Evolutionary conservation across 1,140 invertebrate species (phyloP).

Genomic region (Goniozus legneri): DNA sequence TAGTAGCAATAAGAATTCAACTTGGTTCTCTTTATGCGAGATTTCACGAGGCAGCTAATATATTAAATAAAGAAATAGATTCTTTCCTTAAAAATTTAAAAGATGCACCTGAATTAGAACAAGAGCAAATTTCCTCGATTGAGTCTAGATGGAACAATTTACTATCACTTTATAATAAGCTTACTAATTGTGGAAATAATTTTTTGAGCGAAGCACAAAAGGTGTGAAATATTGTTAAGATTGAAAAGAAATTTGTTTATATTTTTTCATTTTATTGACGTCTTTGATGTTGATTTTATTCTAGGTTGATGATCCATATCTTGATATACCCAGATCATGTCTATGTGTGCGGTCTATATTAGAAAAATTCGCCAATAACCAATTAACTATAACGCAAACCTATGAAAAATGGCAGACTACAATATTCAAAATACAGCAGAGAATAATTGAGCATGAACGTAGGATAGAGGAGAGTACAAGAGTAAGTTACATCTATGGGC

Average conservation of each 20-base stretch:
- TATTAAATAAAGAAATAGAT: conserved; percentile 66
- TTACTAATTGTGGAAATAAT: conserved; percentile 62
- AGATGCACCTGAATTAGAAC: conserved; percentile 46
- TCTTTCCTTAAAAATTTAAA: conserved; percentile 60
- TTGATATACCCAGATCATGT: conserved; percentile 68
- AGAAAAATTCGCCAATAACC: conserved; percentile 66
- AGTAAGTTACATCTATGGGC: conserved; percentile 51
- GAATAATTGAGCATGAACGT: conserved; percentile 64
- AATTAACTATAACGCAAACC: conserved; percentile 63
- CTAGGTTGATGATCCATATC: conserved; percentile 71
- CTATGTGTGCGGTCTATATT: conserved; percentile 68
- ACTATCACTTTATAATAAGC: conserved; percentile 59
- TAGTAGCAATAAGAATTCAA: conserved; percentile 64
- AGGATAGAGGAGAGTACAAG: conserved; percentile 71
- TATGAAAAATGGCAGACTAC: conserved; percentile 69
- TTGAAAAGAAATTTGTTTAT: not conserved
- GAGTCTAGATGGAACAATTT: conserved; percentile 64
- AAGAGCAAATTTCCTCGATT: conserved; percentile 55
- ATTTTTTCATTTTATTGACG: conserved; percentile 12
- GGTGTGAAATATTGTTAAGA: conserved; percentile 41
- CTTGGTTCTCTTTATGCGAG: conserved; percentile 66
- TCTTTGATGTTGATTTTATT: conserved; percentile 37
- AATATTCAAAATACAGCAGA: conserved; percentile 64
- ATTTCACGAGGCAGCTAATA: conserved; percentile 69
- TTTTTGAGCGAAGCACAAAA: conserved; percentile 67